Conservation (phyloP, 1,140 invertebrate species). For the Atta cephalotes region DNA sequence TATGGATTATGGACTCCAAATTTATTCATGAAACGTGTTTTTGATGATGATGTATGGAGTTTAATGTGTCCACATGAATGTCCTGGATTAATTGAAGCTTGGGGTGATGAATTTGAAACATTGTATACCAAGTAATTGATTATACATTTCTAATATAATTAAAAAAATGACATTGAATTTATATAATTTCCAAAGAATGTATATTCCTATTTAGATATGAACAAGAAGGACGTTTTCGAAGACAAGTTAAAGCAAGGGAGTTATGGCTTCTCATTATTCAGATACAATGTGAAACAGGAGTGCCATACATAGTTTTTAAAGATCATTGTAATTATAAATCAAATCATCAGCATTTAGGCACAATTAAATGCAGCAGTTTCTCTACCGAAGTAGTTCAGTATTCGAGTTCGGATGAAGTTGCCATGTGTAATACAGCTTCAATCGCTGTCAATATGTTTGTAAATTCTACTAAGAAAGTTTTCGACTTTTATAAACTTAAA, state of each 20-base stretch:
- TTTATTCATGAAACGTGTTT: constrained; percentile 98
- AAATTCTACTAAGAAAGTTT: constrained; percentile 90
- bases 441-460: constrained; percentile 99
- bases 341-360: constrained; percentile 99
- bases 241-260: constrained; percentile 94
- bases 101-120: constrained; percentile 97
- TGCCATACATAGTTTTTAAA: constrained; percentile 99
- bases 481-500: constrained; percentile 96
- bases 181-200: constrained; percentile 37
- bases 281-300: constrained; percentile 99
- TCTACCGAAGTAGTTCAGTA: constrained; percentile 99
- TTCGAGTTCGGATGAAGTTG: constrained; percentile 96
- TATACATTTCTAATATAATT: constrained; percentile 2
- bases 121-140: constrained; percentile 91
- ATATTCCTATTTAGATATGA: constrained; percentile 91
- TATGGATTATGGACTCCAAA: constrained; percentile 99
- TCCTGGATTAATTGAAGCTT: constrained; percentile 95
- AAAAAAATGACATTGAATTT: neutral
- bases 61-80: constrained; percentile 98
- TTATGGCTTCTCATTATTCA: constrained; percentile 98
- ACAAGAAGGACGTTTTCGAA: constrained; percentile 91
- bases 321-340: constrained; percentile 98
- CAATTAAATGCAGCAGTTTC: constrained; percentile 99
- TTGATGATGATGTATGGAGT: constrained; percentile 95
- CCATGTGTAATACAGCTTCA: constrained; percentile 99